Evolutionary conservation across 2,797 vertebrate genomes (phyloP), one percentile per base, ranked within the genome.

Genomic region (Myotis planiceps): DNA sequence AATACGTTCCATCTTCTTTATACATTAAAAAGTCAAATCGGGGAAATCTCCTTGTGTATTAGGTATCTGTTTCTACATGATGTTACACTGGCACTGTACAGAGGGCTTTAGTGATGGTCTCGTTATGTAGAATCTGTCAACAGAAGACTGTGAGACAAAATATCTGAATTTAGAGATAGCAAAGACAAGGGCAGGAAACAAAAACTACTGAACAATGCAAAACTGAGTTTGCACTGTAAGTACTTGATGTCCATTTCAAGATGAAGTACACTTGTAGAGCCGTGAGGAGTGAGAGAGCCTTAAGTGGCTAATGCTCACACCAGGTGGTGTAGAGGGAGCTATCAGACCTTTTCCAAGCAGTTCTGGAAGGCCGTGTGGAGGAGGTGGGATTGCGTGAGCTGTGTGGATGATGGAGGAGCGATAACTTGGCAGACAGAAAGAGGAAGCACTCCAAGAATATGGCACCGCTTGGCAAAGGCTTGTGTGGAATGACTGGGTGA

Each of bases 401-500:
- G 74, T 92, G 94, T 96, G 97, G 97, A 96, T 93, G 95, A 94
- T 96, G 79, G 83, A 92, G 90, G 93, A 96, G 96, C 88, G 92
- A 96, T 45, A 76, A 88, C 92, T 97, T 97, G 97, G 97, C 97
- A 94, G 95, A 60, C 14, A 9, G 78, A 23, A 82, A 14, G 72
- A 34, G 69, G 60, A n/a, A 88, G 32, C 65, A 47, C 85, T 97
- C 97, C 97, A 97, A 97, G 95, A 97, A 96, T 95, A 85, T 76
- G 97, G 97, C 84, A 79, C 68, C 51, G 79, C 82, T 97, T 97
- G 97, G 97, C 96, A 94, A 86, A 79, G 72, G 63, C 80, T 66
- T 55, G 21, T 79, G 51, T 93, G 82, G 86, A 75, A 55, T 80
- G 92, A 88, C 95, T 96, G 65, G 97, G 90, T 96, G 96, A 95